Conservation (phyloP, 1,140 invertebrate species). For the Hyles vespertilio region DNA sequence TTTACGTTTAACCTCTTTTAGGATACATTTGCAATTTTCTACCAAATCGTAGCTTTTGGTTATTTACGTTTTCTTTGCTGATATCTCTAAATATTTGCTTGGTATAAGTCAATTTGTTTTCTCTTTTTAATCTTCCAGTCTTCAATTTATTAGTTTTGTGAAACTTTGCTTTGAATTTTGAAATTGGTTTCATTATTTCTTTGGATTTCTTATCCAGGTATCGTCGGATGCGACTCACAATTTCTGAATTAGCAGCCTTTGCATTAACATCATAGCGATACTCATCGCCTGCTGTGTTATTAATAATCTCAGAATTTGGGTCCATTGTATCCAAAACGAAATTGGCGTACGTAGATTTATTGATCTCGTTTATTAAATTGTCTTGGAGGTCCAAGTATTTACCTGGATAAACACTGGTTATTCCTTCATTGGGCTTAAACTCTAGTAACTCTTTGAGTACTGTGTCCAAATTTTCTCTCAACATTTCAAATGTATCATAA, state of each 20-base stretch:
- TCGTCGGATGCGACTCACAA: slow-evolving; percentile 52
- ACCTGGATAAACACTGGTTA: slow-evolving; percentile 50
- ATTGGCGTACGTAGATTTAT: slow-evolving; percentile 9
- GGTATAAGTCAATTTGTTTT: not conserved
- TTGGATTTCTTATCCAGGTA: slow-evolving; percentile 46
- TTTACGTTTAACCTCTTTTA: slow-evolving; percentile 10
- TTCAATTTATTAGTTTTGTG: slow-evolving; percentile 24
- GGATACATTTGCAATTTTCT: slow-evolving; percentile 25
- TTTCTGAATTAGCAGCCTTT: slow-evolving; percentile 33
- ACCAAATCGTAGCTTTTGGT: slow-evolving; percentile 13
- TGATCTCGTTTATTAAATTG: slow-evolving; percentile 31
- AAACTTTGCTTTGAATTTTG: slow-evolving; percentile 30
- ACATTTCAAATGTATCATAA: slow-evolving; percentile 89
- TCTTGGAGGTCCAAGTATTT: slow-evolving; percentile 46
- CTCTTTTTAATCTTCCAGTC: slow-evolving; percentile 15
- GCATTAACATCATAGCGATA: slow-evolving; percentile 18
- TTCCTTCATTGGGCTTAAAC: slow-evolving; percentile 43
- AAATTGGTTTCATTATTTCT: slow-evolving; percentile 25
- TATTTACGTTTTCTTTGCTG: slow-evolving; percentile 15
- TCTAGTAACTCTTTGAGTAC: slow-evolving; percentile 83
- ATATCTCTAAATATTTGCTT: slow-evolving; percentile 9
- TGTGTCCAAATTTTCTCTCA: slow-evolving; percentile 84
- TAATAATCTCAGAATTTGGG: slow-evolving; percentile 24
- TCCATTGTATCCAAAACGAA: slow-evolving; percentile 23
- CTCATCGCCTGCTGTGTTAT: slow-evolving; percentile 18